A percentile compares a stretch with the other conserved stretches of the same genome.
phyloP scores from a whole-genome alignment of 2,797 vertebrate species.

The Acrocephalus scirpaceus region DNA sequence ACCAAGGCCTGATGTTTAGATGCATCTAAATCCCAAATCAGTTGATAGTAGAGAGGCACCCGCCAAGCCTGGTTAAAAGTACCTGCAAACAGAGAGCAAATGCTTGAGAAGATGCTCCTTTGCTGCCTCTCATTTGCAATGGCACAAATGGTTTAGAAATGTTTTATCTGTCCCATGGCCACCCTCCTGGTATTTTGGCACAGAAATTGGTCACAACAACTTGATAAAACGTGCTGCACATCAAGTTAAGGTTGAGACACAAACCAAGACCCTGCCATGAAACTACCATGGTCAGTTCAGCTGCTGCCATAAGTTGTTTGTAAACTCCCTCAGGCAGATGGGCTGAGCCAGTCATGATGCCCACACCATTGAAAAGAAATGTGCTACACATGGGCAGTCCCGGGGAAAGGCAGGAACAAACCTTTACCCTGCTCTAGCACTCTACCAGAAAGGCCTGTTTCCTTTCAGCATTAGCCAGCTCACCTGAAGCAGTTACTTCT shows the following conservation, averaged over 20 bases:
- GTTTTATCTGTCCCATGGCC: neutral
- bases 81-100: neutral
- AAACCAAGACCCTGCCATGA: neutral
- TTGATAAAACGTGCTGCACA: neutral
- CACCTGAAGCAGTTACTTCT: neutral
- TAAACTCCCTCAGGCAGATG: neutral
- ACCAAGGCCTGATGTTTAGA: neutral
- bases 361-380: neutral
- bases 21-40: neutral
- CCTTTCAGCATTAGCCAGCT: neutral
- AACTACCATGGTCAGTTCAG: neutral
- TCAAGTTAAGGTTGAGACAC: neutral
- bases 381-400: neutral
- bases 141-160: neutral
- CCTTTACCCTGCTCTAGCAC: neutral
- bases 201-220: neutral
- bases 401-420: neutral
- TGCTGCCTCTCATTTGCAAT: neutral
- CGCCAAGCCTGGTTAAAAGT: neutral
- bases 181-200: neutral
- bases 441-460: neutral
- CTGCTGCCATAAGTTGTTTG: neutral
- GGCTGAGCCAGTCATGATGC: rapidly evolving
- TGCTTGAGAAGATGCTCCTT: neutral
- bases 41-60: neutral